A percentile compares a stretch with the other conserved stretches of the same genome.
Evolutionary conservation across 2,113 vertebrate genomes (phyloP).

Genomic region (Halichoeres trimaculatus): DNA sequence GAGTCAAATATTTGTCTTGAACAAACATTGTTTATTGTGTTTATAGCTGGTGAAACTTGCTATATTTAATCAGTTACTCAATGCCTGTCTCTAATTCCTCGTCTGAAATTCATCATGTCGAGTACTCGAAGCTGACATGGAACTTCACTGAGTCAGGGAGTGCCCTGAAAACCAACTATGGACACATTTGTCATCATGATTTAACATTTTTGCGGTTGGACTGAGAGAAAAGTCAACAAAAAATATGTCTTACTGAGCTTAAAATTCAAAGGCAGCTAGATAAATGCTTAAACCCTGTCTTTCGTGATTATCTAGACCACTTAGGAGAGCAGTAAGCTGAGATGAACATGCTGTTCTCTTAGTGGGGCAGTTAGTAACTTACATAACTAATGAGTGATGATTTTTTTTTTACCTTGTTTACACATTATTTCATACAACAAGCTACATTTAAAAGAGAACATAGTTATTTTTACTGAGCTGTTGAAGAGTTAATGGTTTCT

Average conservation of each 20-base stretch:
- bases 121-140: conserved; percentile 35
- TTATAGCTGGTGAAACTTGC: conserved; percentile 45
- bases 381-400: not conserved
- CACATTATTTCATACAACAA: not conserved
- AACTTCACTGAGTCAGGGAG: conserved; percentile 58
- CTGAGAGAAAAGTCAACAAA: conserved; percentile 42
- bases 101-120: conserved; percentile 50
- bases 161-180: conserved; percentile 45
- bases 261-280: conserved; percentile 31
- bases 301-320: conserved; percentile 19
- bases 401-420: conserved; percentile 4
- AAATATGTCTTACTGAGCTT: conserved; percentile 3
- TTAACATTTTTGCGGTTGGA: conserved; percentile 33
- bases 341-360: not conserved
- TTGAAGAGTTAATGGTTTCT: not conserved
- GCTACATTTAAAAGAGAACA: not conserved
- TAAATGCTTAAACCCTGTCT: conserved; percentile 37
- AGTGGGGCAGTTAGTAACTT: conserved; percentile 4
- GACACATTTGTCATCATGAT: conserved; percentile 63
- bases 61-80: conserved; percentile 64
- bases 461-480: not conserved
- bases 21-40: conserved; percentile 61
- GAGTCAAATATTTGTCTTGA: conserved; percentile 66
- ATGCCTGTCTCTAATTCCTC: conserved; percentile 48
- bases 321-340: conserved; percentile 16